Conservation (phyloP, 2,888 invertebrate genomes). For the Pristionchus maxplancki region DNA sequence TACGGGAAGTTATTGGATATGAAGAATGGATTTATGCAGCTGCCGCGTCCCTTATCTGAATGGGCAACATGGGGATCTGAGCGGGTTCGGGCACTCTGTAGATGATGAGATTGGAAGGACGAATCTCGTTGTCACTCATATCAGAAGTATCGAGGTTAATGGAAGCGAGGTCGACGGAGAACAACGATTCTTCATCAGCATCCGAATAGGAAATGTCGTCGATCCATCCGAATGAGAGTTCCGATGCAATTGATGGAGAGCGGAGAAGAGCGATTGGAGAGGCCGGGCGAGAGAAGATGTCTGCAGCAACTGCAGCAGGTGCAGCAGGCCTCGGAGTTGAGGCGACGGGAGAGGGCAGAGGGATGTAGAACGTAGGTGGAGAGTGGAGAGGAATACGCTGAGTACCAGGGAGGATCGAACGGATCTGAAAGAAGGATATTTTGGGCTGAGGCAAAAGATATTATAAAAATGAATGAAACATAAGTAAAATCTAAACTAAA, state of each 20-base stretch:
- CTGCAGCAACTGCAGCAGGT: background rate
- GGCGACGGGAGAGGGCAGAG: background rate
- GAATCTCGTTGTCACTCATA: too few relatives aligned
- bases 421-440: background rate
- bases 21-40: too few relatives aligned
- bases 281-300: too few relatives aligned
- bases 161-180: background rate
- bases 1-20: too few relatives aligned
- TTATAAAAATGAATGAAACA: background rate
- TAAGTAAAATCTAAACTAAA: background rate
- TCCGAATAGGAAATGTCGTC: background rate
- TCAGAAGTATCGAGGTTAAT: background rate
- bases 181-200: background rate
- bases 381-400: too few relatives aligned
- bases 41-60: too few relatives aligned
- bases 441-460: background rate
- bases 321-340: background rate
- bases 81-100: background rate
- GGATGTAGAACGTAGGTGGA: background rate
- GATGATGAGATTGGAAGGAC: background rate
- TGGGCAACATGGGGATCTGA: too few relatives aligned
- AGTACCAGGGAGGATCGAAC: background rate
- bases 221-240: background rate
- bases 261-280: too few relatives aligned
- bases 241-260: background rate